phyloP scores from a whole-genome alignment of 2,888 invertebrate species.

The Exephanes ischioxanthus region DNA sequence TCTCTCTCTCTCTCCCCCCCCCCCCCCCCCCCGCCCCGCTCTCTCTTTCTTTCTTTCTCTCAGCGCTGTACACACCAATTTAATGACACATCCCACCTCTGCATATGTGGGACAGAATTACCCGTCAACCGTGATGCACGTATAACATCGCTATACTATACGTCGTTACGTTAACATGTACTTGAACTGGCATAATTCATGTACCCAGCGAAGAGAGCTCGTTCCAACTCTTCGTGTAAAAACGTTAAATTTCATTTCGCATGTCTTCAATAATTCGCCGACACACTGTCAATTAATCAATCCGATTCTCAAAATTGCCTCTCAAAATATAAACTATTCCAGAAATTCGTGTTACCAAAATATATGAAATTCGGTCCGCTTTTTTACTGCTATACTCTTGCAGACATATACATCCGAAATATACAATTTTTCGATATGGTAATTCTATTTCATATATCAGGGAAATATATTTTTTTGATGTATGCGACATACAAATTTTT shows the following conservation, averaged over 20 bases:
- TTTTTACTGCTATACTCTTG: too few species aligned
- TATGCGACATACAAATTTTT: too few species aligned
- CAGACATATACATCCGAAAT: too few species aligned
- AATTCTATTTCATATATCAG: too few species aligned
- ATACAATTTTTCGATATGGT: too few species aligned
- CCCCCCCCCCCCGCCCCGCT: too few species aligned
- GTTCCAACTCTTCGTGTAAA: not conserved
- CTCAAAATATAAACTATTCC: not conserved
- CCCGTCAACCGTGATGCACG: slow-evolving; percentile 21
- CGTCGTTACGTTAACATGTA: slow-evolving; percentile 39
- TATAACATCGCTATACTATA: slow-evolving; percentile 16
- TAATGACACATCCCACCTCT: slow-evolving; percentile 16
- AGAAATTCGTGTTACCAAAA: not conserved
- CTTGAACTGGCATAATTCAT: slow-evolving; percentile 49
- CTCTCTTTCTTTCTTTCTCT: not conserved
- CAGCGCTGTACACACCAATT: slow-evolving; percentile 3
- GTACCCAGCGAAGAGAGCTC: not conserved
- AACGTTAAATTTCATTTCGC: slow-evolving; percentile 34
- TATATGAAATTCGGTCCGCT: not conserved
- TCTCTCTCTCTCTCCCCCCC: not conserved
- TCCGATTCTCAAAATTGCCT: not conserved
- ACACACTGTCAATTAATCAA: slow-evolving; percentile 15
- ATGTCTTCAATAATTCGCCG: slow-evolving; percentile 36
- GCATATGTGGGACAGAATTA: slow-evolving; percentile 23
- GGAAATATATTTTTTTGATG: too few species aligned